Conservation (phyloP, 2,113 vertebrate genomes). For the Amazona guildingii region DNA sequence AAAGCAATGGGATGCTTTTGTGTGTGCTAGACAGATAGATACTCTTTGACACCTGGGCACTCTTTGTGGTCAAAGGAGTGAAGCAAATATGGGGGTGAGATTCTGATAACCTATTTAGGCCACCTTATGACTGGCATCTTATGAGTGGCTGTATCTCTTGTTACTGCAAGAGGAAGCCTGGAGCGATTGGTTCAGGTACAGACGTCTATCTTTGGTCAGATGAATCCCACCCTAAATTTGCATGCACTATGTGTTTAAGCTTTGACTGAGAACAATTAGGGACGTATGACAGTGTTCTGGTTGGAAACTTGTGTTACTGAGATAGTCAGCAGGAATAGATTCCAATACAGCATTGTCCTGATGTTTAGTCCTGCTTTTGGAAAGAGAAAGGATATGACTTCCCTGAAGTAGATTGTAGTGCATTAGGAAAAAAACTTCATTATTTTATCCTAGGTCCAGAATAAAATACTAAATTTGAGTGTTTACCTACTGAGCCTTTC, state of each 20-base stretch:
- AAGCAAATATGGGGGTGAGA: neutral
- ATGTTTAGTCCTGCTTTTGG: neutral
- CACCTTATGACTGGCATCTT: accelerated
- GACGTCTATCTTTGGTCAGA: neutral
- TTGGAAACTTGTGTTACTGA: neutral
- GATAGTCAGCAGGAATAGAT: neutral
- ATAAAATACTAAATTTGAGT: neutral
- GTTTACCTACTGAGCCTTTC: neutral
- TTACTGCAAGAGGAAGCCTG: neutral
- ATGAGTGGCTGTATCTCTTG: accelerated
- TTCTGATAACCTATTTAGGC: neutral
- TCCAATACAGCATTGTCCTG: neutral
- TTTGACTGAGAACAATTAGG: neutral
- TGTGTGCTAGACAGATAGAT: neutral
- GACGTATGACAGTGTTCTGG: neutral
- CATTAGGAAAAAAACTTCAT: neutral
- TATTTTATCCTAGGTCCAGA: neutral
- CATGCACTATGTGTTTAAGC: neutral
- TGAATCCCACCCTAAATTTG: neutral
- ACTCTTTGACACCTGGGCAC: neutral
- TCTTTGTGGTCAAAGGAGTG: neutral
- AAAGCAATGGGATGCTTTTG: neutral
- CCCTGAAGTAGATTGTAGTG: neutral
- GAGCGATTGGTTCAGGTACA: neutral
- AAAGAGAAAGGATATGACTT: neutral